phyloP scores from a whole-genome alignment of 2,888 invertebrate genomes.

The Lepidocyrtoides sp. region DNA sequence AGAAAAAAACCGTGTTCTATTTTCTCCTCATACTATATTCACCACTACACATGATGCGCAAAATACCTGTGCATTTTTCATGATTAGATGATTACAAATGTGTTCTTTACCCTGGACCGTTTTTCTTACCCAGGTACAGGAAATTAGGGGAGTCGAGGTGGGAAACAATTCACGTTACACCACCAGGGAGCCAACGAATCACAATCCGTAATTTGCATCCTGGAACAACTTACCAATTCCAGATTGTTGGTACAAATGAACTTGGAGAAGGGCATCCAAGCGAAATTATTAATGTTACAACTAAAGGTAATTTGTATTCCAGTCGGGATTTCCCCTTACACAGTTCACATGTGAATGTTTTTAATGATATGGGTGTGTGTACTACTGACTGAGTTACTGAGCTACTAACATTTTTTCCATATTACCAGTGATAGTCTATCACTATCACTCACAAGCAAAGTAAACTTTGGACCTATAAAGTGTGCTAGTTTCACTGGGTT shows the following conservation, averaged over 20 bases:
- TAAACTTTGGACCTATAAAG: too few species aligned
- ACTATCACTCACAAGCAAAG: too few species aligned
- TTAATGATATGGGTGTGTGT: constrained; percentile 29
- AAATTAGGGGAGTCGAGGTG: constrained; percentile 96
- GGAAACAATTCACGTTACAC: constrained; percentile 97
- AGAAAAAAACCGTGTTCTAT: neutral
- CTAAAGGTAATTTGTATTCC: constrained; percentile 91
- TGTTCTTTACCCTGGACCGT: neutral
- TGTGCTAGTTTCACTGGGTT: neutral
- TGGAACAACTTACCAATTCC: constrained; percentile 97
- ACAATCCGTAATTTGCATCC: constrained; percentile 97
- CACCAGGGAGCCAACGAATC: constrained; percentile 95
- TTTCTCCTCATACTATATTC: neutral
- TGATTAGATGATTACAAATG: constrained; percentile 41
- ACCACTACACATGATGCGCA: neutral
- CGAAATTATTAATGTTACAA: constrained; percentile 95
- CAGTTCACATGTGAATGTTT: constrained; percentile 16
- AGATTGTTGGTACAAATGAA: constrained; percentile 97
- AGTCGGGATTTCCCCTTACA: neutral
- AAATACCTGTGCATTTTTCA: constrained; percentile 40
- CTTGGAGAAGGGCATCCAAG: constrained; percentile 98
- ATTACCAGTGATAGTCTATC: too few species aligned
- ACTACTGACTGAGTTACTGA: neutral
- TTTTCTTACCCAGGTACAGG: constrained; percentile 89
- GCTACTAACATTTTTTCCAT: neutral